phyloP scores from a whole-genome alignment of 1,140 invertebrate species.

The Diorhabda elongata region DNA sequence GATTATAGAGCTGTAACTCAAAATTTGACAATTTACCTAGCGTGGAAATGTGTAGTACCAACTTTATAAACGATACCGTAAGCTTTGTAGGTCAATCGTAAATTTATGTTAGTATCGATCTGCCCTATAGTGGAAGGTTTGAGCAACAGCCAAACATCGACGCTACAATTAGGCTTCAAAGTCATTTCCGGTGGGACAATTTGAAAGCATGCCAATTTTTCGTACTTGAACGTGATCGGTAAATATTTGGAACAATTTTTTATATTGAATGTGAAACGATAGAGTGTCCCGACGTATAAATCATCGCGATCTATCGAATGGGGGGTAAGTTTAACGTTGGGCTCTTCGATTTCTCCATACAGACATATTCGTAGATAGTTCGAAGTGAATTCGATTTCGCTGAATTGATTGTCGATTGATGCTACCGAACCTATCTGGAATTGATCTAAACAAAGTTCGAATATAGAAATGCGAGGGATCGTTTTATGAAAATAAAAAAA shows the following conservation, averaged over 20 bases:
- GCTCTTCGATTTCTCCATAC: constrained; percentile 32
- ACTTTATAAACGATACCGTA: constrained; percentile 2
- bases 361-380: constrained; percentile 22
- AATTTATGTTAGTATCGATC: not conserved
- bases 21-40: not conserved
- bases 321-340: constrained; percentile 28
- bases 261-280: constrained; percentile 24
- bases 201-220: constrained; percentile 30
- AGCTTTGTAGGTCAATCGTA: not conserved
- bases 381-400: not conserved
- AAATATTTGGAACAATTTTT: constrained; percentile 30
- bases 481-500: not conserved
- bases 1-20: not conserved
- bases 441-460: not conserved
- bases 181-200: constrained; percentile 20
- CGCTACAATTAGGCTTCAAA: constrained; percentile 20
- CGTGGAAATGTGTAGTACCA: not conserved
- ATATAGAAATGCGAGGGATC: not conserved
- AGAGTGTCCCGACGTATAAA: constrained; percentile 20
- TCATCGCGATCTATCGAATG: constrained; percentile 22
- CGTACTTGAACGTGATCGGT: constrained; percentile 29
- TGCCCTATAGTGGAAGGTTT: constrained; percentile 24
- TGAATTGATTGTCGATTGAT: constrained; percentile 6
- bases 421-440: not conserved
- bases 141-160: constrained; percentile 25